A percentile compares a stretch with the other conserved stretches of the same genome.
phyloP scores from a whole-genome alignment of 2,113 vertebrate genomes.

The Hyaena hyaena region DNA sequence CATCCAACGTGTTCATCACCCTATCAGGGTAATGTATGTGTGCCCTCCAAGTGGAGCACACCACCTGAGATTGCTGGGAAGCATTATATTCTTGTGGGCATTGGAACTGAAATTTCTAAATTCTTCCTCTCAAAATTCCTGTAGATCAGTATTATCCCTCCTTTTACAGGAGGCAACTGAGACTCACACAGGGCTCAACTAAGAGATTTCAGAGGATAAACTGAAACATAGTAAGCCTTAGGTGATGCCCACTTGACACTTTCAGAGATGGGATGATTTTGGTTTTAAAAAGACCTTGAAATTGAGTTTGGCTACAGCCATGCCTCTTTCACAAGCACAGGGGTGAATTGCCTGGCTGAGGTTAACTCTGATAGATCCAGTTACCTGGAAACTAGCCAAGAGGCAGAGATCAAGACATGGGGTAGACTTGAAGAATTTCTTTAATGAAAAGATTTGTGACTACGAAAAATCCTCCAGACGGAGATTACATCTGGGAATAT shows the following conservation, averaged over 20 bases:
- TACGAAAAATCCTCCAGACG: neutral
- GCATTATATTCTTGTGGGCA: neutral
- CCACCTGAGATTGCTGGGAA: neutral
- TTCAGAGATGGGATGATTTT: neutral
- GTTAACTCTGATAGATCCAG: neutral
- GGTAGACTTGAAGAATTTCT: neutral
- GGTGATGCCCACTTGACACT: neutral
- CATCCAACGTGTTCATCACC: neutral
- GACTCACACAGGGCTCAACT: neutral
- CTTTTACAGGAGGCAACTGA: conserved; percentile 2
- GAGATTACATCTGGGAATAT: neutral
- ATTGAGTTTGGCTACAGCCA: neutral
- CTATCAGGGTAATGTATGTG: neutral
- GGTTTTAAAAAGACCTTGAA: neutral
- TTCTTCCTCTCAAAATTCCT: neutral
- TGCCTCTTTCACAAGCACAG: neutral
- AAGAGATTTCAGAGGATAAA: neutral
- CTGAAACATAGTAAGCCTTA: neutral
- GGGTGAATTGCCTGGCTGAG: neutral
- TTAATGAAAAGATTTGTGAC: neutral
- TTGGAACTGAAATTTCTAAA: neutral
- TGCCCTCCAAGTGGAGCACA: neutral
- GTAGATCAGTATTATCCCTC: conserved; percentile 51
- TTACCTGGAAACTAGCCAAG: neutral
- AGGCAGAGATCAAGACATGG: neutral